Percentiles rank a stretch among this genome's conserved stretches.
Conservation (phyloP, 2,797 vertebrate species). For the Melanogrammus aeglefinus region DNA sequence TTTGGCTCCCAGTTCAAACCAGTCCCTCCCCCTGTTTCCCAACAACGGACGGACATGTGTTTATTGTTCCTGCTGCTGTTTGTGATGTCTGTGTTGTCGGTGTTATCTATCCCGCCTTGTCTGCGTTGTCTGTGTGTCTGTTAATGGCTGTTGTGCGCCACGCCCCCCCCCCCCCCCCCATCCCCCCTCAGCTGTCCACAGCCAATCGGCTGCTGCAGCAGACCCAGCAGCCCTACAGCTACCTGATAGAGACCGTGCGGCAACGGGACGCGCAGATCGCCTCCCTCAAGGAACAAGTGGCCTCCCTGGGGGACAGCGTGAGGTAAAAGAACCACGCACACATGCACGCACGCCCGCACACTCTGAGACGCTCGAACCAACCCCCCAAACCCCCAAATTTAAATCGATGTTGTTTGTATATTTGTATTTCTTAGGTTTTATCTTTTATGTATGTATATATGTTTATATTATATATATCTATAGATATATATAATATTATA, state of each 20-base stretch:
- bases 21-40: not conserved
- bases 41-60: not conserved
- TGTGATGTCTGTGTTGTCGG: conserved; percentile 11
- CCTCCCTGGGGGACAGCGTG: conserved; percentile 82
- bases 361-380: not conserved
- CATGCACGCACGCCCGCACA: not conserved
- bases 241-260: conserved; percentile 87
- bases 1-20: not conserved
- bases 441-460: no score
- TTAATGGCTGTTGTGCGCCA: not conserved
- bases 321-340: conserved; percentile 72
- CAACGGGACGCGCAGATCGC: conserved; percentile 85
- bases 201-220: conserved; percentile 86
- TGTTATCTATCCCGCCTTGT: not conserved
- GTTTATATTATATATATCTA: no score
- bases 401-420: no score
- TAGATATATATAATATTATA: no score
- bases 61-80: not conserved
- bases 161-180: no score
- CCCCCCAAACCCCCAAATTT: no score
- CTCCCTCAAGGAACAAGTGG: conserved; percentile 73
- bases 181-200: conserved; percentile 78
- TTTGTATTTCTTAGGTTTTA: no score
- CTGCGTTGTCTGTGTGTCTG: not conserved
- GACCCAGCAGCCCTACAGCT: conserved; percentile 91